Conservation (phyloP, 2,113 vertebrate species). For the Pelobates fuscus region DNA sequence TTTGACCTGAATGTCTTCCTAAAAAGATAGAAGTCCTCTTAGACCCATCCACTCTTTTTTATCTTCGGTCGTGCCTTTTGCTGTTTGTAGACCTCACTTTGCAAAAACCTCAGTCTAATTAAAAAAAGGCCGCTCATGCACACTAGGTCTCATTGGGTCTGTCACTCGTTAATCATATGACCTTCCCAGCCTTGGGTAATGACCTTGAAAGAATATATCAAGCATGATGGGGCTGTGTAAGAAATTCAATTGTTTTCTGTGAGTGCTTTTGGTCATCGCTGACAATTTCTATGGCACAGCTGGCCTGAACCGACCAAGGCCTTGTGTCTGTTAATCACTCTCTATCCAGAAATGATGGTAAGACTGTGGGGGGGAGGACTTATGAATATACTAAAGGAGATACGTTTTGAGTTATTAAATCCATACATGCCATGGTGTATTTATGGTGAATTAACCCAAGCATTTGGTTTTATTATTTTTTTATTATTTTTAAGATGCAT, state of each 20-base stretch:
- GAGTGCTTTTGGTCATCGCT: constrained; percentile 97
- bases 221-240: constrained; percentile 94
- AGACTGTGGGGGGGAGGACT: constrained; percentile 46
- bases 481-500: too few species aligned
- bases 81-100: constrained; percentile 76
- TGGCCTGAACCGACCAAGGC: constrained; percentile 72
- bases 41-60: too few species aligned
- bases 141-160: constrained; percentile 89
- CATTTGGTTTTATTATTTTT: too few species aligned
- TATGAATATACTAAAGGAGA: constrained; percentile 43
- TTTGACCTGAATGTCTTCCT: too few species aligned
- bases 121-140: constrained; percentile 89
- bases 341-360: constrained; percentile 58
- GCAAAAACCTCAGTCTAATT: constrained; percentile 87
- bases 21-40: too few species aligned
- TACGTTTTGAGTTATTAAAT: constrained; percentile 44
- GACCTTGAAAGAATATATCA: constrained; percentile 99
- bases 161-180: constrained; percentile 99
- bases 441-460: constrained; percentile 8
- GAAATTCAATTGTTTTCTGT: constrained; percentile 99
- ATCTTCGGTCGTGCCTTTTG: too few species aligned
- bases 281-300: constrained; percentile 91
- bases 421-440: constrained; percentile 25
- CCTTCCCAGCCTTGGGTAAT: constrained; percentile 98
- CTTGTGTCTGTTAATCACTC: constrained; percentile 71